phyloP scores from a whole-genome alignment of 2,888 invertebrate genomes.

The Melieria crassipennis region DNA sequence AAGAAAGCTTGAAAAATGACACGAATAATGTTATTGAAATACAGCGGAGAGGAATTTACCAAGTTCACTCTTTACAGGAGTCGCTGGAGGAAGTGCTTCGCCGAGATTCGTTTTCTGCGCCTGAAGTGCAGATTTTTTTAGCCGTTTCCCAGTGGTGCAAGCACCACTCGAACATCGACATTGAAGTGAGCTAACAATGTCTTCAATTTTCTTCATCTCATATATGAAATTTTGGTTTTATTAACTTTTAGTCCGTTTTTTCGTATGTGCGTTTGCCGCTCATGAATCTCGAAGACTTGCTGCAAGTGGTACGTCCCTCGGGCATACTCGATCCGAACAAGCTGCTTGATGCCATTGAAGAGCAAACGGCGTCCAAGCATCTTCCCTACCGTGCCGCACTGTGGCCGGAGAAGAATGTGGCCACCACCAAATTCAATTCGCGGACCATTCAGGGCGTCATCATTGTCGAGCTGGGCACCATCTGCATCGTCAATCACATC shows the following conservation, averaged over 20 bases:
- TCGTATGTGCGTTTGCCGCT: slow-evolving; percentile 83
- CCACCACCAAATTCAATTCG: slow-evolving; percentile 81
- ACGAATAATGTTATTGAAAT: not conserved
- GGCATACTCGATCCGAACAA: slow-evolving; percentile 87
- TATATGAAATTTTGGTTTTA: not conserved
- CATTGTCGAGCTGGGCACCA: slow-evolving; percentile 82
- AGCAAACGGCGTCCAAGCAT: slow-evolving; percentile 82
- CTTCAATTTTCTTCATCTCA: not conserved
- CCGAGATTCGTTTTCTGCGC: slow-evolving; percentile 95
- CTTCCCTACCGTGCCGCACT: slow-evolving; percentile 87
- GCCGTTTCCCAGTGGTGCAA: slow-evolving; percentile 89
- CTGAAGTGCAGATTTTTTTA: slow-evolving; percentile 94
- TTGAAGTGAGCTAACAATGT: slow-evolving; percentile 48
- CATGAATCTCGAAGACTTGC: slow-evolving; percentile 86
- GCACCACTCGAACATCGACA: slow-evolving; percentile 73
- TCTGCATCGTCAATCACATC: slow-evolving; percentile 93
- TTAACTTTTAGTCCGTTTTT: slow-evolving; percentile 67
- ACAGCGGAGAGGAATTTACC: not conserved
- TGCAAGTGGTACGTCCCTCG: slow-evolving; percentile 89
- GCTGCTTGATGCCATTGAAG: slow-evolving; percentile 93
- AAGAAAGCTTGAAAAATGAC: no score
- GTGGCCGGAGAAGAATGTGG: slow-evolving; percentile 91
- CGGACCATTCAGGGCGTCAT: slow-evolving; percentile 91
- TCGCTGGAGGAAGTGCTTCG: slow-evolving; percentile 85
- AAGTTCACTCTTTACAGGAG: slow-evolving; percentile 64